Evolutionary conservation across 2,888 invertebrate genomes (phyloP), one percentile per base, ranked within the genome.

Genomic region (Macrophya annulata): DNA sequence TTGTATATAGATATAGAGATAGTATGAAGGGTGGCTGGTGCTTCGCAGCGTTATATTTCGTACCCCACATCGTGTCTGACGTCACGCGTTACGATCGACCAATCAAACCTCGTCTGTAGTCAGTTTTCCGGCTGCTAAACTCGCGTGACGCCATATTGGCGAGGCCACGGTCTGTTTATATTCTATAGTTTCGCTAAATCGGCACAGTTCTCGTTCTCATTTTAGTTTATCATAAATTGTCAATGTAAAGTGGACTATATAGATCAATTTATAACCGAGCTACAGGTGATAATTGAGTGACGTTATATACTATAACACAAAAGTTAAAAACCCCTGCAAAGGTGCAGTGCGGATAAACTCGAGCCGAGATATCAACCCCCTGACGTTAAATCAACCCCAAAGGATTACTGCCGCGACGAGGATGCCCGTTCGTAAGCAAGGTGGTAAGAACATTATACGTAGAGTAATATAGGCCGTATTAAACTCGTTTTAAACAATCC

Each of bases 401-500:
- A 62, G 81, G 43, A 85, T 85, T 76, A 72, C 55, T 72, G 65
- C 21, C 25, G 25, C 85, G 85, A 84, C 85, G 82, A 91, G 94
- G 94, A 96, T 96, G 96, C 96, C 96, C 94, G 96, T 96, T 94
- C 96, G 96, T 94, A 96, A 96, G 95, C 96, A 96, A 96, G 96
- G 96, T 96, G 94, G 95, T 94, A 94, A 92, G 93, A 91, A 91
- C 89, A 88, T 89, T 89, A 76, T 76, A 48, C 31, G 12, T 51
- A 74, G 21, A 45, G 9, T 45, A 43, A 15, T 45, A 45, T 74
- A 45, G 21, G 74, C n/a, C 71, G 17, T 45, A 4, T 21, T 45
- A 21, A 74, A n/a, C 12, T 37, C 21, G 10, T 62, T 25, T 10
- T 25, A 8, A 25, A 25, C 25, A 1, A 0, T 62, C 9, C 10